Evolutionary conservation across 2,113 vertebrate species (phyloP).

Genomic region (Symphodus melops): DNA sequence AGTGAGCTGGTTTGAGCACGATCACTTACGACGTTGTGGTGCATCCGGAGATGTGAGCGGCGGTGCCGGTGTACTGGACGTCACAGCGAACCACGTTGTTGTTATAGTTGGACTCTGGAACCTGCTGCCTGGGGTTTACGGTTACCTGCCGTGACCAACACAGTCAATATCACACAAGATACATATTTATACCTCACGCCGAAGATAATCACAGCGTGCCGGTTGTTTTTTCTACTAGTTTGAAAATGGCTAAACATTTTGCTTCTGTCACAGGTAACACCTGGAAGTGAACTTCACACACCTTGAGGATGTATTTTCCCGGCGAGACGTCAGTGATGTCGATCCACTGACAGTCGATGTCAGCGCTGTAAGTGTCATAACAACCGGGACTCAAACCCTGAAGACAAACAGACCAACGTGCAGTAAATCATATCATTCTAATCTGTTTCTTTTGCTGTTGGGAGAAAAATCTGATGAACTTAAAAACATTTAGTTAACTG

Average conservation of each 20-base stretch:
- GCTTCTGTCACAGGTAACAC: too few species aligned
- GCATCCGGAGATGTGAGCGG: conserved; percentile 82
- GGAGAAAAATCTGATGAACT: too few species aligned
- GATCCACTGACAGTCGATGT: conserved; percentile 87
- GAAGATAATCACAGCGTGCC: neutral
- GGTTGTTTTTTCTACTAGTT: too few species aligned
- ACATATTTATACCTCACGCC: too few species aligned
- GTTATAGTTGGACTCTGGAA: conserved; percentile 84
- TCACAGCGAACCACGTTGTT: conserved; percentile 86
- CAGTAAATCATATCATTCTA: too few species aligned
- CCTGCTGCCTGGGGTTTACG: conserved; percentile 84
- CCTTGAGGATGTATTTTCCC: conserved; percentile 84
- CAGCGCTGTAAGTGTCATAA: conserved; percentile 84
- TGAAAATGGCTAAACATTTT: too few species aligned
- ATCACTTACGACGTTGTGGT: conserved; percentile 77
- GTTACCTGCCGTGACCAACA: conserved; percentile 73
- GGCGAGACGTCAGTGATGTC: conserved; percentile 82
- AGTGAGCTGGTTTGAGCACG: too few species aligned
- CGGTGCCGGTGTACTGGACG: conserved; percentile 83
- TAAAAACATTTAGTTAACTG: too few species aligned
- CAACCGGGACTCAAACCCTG: conserved; percentile 85
- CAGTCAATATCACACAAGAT: too few species aligned
- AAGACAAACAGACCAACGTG: neutral
- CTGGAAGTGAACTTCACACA: conserved; percentile 5
- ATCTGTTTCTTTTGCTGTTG: too few species aligned